These are phyloP conservation scores for Urocynchramus pylzowi DNA, from an alignment of 2,113 vertebrate species.

Conservation along the genomic window DNA sequence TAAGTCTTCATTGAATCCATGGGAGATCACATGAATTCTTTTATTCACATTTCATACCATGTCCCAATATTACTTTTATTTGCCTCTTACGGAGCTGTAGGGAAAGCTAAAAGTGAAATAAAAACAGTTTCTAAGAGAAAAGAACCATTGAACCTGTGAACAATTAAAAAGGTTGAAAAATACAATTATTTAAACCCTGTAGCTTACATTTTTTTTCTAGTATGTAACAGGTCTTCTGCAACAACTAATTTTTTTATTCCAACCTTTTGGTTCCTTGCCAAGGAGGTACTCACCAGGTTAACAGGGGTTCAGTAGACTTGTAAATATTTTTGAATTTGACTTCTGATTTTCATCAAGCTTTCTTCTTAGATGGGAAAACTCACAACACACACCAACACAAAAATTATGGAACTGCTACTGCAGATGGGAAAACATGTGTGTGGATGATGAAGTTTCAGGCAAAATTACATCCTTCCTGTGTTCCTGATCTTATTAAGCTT, in stretches of 20 bases:
- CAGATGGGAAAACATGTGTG: not conserved
- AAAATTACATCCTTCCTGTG: slow-evolving; percentile 4
- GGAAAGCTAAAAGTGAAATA: not conserved
- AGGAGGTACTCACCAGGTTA: not conserved
- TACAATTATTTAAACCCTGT: not conserved
- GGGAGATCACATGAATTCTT: not conserved
- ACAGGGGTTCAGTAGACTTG: not conserved
- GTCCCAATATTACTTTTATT: not conserved
- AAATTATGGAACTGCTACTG: not conserved
- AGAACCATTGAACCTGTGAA: not conserved
- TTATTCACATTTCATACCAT: not conserved
- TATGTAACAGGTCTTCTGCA: not conserved
- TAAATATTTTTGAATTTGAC: not conserved
- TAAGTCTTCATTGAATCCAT: not conserved
- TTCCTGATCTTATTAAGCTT: not conserved
- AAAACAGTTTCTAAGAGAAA: not conserved
- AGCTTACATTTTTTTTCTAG: not conserved
- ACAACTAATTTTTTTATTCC: not conserved
- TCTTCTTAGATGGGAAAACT: not conserved
- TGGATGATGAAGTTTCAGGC: not conserved
- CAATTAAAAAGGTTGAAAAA: not conserved
- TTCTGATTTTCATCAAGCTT: not conserved
- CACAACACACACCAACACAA: not conserved
- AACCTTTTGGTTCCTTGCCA: not conserved
- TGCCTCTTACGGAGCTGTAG: not conserved